Evolutionary conservation across 2,888 invertebrate genomes (phyloP).

Genomic region (Drosophila niveifrons): DNA sequence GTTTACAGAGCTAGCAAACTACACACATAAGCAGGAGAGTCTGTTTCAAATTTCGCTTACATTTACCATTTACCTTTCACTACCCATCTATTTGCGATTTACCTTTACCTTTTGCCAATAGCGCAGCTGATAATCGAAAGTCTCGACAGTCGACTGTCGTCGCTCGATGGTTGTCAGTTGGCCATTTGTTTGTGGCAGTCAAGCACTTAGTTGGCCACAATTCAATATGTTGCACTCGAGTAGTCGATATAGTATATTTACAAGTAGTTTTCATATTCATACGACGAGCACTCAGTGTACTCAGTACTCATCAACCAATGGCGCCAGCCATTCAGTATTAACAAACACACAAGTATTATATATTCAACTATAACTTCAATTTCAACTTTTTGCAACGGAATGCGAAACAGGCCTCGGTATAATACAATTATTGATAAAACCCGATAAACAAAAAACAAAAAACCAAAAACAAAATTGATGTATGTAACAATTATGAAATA

Average conservation of each 20-base stretch:
- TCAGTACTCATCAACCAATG: no score
- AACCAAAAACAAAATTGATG: conserved; percentile 6
- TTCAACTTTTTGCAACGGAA: conserved; percentile 20
- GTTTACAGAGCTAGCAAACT: conserved; percentile 45
- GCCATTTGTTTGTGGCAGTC: neutral
- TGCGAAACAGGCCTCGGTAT: conserved; percentile 47
- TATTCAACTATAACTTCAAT: neutral
- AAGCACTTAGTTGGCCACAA: conserved; percentile 25
- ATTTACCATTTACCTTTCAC: neutral
- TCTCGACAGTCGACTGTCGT: neutral
- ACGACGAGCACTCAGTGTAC: conserved; percentile 11
- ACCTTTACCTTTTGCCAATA: neutral
- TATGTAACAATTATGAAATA: conserved; percentile 34
- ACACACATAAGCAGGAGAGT: conserved; percentile 29
- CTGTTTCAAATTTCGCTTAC: conserved; percentile 52
- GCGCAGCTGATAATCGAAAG: neutral
- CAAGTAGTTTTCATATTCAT: conserved; percentile 22
- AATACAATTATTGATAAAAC: conserved; percentile 37
- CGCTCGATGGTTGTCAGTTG: conserved; percentile 5
- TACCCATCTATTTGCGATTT: neutral
- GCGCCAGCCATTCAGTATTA: conserved; percentile 37
- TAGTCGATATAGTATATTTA: conserved; percentile 24
- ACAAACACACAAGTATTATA: conserved; percentile 45
- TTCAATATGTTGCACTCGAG: conserved; percentile 23
- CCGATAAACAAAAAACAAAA: no score